Percentiles rank a stretch among this genome's conserved stretches.
Evolutionary conservation across 1,140 invertebrate genomes (phyloP).

Genomic region (Lysiphlebus fabarum): DNA sequence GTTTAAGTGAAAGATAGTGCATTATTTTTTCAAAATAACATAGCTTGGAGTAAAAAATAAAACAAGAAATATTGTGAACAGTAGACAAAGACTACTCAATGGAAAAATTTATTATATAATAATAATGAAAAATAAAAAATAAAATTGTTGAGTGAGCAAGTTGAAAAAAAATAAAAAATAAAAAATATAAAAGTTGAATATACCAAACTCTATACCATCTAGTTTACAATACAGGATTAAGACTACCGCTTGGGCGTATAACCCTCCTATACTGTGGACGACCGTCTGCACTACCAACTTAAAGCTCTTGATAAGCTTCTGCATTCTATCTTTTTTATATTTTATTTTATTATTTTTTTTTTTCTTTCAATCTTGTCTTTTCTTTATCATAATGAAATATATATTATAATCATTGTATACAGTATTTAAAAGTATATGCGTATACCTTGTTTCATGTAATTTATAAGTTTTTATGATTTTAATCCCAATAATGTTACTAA

Average conservation of each 20-base stretch:
- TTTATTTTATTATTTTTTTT: conserved; percentile 3
- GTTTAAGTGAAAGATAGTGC: too few relatives aligned
- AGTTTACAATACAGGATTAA: conserved; percentile 53
- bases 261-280: conserved; percentile 15
- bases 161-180: neutral
- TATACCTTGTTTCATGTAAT: too few relatives aligned
- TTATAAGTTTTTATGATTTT: too few relatives aligned
- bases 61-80: too few relatives aligned
- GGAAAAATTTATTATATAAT: conserved; percentile 21
- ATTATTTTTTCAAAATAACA: too few relatives aligned
- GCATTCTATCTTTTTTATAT: conserved; percentile 26
- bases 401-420: too few relatives aligned
- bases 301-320: conserved; percentile 48
- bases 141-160: conserved; percentile 20
- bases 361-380: too few relatives aligned
- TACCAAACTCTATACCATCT: conserved; percentile 38
- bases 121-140: conserved; percentile 23
- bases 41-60: too few relatives aligned
- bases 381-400: too few relatives aligned
- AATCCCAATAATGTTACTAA: too few relatives aligned
- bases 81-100: neutral
- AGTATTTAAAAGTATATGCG: too few relatives aligned
- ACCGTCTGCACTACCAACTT: conserved; percentile 34
- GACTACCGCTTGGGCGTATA: conserved; percentile 23
- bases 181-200: conserved; percentile 37